Conservation (phyloP, 2,888 invertebrate species). For the Caenorhabditis wallacei region DNA sequence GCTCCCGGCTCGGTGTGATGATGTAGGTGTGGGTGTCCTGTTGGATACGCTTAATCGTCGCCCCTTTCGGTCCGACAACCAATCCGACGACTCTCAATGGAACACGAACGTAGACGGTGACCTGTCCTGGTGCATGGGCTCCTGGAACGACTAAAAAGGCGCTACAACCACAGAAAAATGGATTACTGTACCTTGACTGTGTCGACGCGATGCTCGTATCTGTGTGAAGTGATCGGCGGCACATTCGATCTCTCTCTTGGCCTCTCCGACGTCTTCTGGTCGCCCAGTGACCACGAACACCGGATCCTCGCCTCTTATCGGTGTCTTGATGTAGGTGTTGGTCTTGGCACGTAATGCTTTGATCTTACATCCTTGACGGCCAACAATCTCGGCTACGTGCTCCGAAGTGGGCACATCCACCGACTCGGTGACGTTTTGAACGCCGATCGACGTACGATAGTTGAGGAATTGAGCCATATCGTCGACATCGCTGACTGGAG, state of each 20-base stretch:
- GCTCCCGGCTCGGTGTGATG: constrained; percentile 97
- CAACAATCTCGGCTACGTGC: constrained; percentile 99
- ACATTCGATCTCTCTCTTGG: constrained; percentile 96
- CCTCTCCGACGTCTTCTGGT: constrained; percentile 97
- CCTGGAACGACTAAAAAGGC: constrained; percentile 67
- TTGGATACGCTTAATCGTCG: constrained; percentile 99
- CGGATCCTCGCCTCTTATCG: constrained; percentile 95
- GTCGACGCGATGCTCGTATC: constrained; percentile 87
- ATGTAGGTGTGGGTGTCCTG: constrained; percentile 99
- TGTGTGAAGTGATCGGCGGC: constrained; percentile 99
- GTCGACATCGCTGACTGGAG: constrained; percentile 65
- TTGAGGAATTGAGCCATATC: constrained; percentile 58
- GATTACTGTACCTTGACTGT: constrained; percentile 67
- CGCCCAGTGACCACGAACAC: constrained; percentile 99
- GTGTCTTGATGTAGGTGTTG: constrained; percentile 99
- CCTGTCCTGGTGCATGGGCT: constrained; percentile 86
- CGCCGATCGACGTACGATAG: constrained; percentile 68
- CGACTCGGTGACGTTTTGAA: constrained; percentile 97
- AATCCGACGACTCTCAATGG: constrained; percentile 98
- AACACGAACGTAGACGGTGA: constrained; percentile 95
- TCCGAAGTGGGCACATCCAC: constrained; percentile 99
- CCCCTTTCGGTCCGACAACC: constrained; percentile 99
- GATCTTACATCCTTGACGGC: constrained; percentile 99
- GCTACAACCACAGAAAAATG: not conserved
- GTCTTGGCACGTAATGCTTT: constrained; percentile 99